phyloP scores from a whole-genome alignment of 2,113 vertebrate genomes.

The Hippocampus guttulatus region DNA sequence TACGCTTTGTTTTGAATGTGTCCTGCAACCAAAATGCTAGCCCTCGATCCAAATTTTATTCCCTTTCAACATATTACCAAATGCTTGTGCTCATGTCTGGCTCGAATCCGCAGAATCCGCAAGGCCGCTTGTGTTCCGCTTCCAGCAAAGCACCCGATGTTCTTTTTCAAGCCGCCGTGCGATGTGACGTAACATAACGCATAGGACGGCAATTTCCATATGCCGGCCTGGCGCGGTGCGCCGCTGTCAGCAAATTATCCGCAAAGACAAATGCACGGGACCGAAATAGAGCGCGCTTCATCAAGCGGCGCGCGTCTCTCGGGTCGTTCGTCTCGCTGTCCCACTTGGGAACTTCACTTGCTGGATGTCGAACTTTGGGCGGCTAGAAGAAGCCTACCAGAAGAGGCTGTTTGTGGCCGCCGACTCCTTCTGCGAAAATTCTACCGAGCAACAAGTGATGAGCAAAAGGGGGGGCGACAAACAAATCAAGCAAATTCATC shows the following conservation, averaged over 20 bases:
- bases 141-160: background rate
- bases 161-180: background rate
- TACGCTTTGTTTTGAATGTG: background rate
- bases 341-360: background rate
- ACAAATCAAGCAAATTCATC: no score
- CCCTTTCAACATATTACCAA: background rate
- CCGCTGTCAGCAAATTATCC: background rate
- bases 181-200: background rate
- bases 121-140: background rate
- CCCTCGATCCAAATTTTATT: background rate
- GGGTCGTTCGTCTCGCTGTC: background rate
- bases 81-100: no score
- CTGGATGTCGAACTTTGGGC: background rate
- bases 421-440: no score
- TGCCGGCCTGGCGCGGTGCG: background rate
- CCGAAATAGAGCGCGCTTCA: slow-evolving; percentile 1
- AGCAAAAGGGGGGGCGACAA: no score
- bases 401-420: no score
- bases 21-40: background rate
- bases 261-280: background rate
- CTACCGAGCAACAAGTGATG: no score
- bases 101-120: no score
- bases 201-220: background rate
- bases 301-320: background rate
- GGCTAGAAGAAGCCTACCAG: no score